A percentile compares a stretch with the other conserved stretches of the same genome.
Evolutionary conservation across 2,113 vertebrate species (phyloP).

Genomic region (Pelecanoides urinatrix): DNA sequence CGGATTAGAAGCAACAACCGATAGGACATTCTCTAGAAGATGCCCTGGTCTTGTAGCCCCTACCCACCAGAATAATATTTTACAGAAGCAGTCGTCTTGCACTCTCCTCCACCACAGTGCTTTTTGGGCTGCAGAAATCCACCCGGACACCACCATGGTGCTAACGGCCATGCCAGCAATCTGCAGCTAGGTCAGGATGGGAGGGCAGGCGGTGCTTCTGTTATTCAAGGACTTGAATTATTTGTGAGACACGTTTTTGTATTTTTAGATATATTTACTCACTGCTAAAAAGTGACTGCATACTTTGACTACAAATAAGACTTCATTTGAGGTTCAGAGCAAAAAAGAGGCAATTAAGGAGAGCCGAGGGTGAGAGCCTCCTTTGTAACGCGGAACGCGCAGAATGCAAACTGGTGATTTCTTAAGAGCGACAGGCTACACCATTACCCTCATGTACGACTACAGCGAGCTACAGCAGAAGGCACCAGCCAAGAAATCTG

Average conservation of each 20-base stretch:
- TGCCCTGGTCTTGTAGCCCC: background rate
- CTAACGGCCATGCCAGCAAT: rapidly evolving
- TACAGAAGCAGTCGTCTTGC: background rate
- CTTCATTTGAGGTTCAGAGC: background rate
- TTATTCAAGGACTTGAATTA: background rate
- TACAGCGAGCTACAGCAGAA: background rate
- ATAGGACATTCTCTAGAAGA: background rate
- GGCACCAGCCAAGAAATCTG: background rate
- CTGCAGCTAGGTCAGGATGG: background rate
- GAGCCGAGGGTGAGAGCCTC: background rate
- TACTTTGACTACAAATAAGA: background rate
- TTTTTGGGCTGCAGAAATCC: background rate
- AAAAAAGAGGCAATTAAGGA: background rate
- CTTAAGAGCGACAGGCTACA: background rate
- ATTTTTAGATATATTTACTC: background rate
- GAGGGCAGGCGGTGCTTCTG: background rate
- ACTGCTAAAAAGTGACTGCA: background rate
- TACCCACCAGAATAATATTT: background rate
- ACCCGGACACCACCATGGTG: rapidly evolving
- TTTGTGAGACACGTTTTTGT: background rate
- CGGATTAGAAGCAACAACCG: background rate
- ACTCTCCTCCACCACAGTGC: background rate
- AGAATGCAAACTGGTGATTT: background rate
- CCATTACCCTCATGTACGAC: rapidly evolving
- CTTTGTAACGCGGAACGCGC: background rate